A percentile compares a stretch with the other conserved stretches of the same genome.
These are phyloP conservation scores for Arbacia lixula DNA, from an alignment of 53 echinoderm and acorn worm species.

Conservation along the genomic window DNA sequence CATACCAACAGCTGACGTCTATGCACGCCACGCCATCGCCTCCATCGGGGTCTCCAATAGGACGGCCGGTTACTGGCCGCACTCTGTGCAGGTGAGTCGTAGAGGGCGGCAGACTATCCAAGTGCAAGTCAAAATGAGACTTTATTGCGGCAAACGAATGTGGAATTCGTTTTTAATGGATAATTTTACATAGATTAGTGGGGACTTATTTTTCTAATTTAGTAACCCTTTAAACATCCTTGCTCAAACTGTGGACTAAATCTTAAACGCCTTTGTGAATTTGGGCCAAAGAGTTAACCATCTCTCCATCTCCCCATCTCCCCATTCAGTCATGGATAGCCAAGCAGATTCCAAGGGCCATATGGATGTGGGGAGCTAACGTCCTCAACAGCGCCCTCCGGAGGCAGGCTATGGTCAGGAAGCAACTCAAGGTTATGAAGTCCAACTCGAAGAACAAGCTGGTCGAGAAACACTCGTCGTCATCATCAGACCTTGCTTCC, in stretches of 20 bases:
- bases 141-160: no score
- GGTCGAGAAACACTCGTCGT: no score
- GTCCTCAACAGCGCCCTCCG: slow-evolving; percentile 92
- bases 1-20: slow-evolving; percentile 85
- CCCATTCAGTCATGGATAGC: slow-evolving; percentile 82
- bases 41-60: slow-evolving; percentile 71
- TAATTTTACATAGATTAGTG: not conserved
- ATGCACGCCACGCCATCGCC: slow-evolving; percentile 84
- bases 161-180: no score
- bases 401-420: slow-evolving; percentile 72
- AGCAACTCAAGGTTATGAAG: slow-evolving; percentile 34
- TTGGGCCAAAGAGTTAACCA: no score
- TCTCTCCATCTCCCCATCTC: no score
- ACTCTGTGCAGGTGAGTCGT: slow-evolving; percentile 89
- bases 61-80: slow-evolving; percentile 96
- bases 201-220: no score
- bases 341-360: slow-evolving; percentile 74
- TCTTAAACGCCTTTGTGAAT: no score
- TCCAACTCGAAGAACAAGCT: slow-evolving; percentile 9
- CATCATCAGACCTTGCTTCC: no score
- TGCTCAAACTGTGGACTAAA: no score
- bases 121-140: no score
- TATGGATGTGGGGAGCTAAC: slow-evolving; percentile 93
- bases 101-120: no score
- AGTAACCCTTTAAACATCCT: not conserved